phyloP scores from a whole-genome alignment of 2,888 invertebrate genomes.

The Drosophila sordidapex region DNA sequence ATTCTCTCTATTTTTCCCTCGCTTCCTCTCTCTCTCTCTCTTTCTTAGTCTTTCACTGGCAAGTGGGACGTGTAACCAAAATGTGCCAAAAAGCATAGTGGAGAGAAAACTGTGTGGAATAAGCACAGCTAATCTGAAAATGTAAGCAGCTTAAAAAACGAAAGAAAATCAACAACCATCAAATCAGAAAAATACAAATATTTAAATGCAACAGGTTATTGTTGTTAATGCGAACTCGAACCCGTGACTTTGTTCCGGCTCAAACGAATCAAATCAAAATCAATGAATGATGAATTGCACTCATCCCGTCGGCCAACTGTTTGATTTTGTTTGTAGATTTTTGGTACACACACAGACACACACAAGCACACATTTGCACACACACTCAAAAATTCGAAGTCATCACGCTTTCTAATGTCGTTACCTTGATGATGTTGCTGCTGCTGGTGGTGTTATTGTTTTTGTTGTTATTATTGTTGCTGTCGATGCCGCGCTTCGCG shows the following conservation, averaged over 20 bases:
- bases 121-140: constrained; percentile 73
- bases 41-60: constrained; percentile 37
- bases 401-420: constrained; percentile 72
- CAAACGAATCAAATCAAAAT: constrained; percentile 26
- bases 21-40: constrained; percentile 2
- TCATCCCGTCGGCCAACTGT: constrained; percentile 33
- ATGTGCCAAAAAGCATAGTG: constrained; percentile 69
- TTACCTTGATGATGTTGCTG: constrained; percentile 49
- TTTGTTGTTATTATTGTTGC: constrained; percentile 29
- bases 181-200: constrained; percentile 3
- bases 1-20: background rate
- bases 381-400: constrained; percentile 31
- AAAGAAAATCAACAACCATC: background rate
- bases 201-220: constrained; percentile 52
- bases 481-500: constrained; percentile 52
- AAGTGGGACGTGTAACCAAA: constrained; percentile 74
- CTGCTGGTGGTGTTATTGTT: constrained; percentile 7
- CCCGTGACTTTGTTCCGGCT: constrained; percentile 18
- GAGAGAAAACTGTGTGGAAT: constrained; percentile 41
- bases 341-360: constrained; percentile 19
- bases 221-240: constrained; percentile 40
- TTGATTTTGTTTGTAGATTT: constrained; percentile 42
- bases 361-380: background rate
- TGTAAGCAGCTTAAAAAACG: constrained; percentile 58
- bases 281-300: constrained; percentile 57